These are phyloP conservation scores for Spizella passerina DNA, from an alignment of 2,797 vertebrate species.

Conservation along the genomic window DNA sequence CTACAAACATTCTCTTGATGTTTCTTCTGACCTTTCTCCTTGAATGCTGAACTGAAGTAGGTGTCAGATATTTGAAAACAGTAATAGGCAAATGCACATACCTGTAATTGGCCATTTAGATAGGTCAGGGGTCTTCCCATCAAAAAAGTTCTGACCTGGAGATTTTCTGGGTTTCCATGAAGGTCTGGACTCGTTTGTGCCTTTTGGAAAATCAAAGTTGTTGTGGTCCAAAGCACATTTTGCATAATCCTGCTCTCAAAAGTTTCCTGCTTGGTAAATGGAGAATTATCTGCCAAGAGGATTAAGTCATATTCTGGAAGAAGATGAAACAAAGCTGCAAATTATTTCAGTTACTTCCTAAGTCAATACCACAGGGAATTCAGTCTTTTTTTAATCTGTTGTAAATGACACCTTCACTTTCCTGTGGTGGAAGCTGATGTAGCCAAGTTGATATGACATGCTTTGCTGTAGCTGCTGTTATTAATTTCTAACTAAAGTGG, in stretches of 20 bases:
- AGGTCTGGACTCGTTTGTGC: not conserved
- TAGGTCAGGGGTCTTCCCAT: not conserved
- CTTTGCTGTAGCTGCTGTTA: not conserved
- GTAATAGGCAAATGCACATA: not conserved
- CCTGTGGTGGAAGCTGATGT: not conserved
- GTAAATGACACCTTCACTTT: not conserved
- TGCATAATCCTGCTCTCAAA: not conserved
- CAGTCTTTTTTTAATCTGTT: not conserved
- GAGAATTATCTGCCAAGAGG: not conserved
- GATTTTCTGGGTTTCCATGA: not conserved
- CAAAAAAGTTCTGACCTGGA: not conserved
- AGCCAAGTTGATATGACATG: not conserved
- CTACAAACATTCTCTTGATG: not conserved
- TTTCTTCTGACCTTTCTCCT: not conserved
- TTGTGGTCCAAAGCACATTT: not conserved
- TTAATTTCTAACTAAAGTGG: not conserved
- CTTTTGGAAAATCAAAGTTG: not conserved
- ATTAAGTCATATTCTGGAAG: not conserved
- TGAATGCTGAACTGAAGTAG: not conserved
- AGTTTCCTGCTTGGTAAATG: not conserved
- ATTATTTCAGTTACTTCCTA: not conserved
- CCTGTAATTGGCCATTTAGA: not conserved
- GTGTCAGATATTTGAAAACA: not conserved
- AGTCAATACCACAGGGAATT: not conserved
- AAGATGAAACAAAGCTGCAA: not conserved